These are phyloP conservation scores for Schlechtendalia chinensis DNA, from an alignment of 1,140 invertebrate genomes.

Conservation along the genomic window DNA sequence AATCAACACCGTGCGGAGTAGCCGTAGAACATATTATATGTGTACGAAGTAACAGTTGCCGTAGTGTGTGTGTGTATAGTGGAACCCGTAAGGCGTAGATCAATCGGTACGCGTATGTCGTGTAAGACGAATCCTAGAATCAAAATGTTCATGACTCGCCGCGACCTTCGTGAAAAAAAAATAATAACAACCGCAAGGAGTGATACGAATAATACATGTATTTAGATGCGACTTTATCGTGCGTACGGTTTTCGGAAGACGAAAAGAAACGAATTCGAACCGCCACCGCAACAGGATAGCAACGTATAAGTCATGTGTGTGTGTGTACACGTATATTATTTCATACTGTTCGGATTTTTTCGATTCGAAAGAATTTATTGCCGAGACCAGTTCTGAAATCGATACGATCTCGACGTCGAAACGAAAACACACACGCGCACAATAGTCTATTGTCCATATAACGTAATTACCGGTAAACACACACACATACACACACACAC, in stretches of 20 bases:
- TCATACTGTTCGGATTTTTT: neutral
- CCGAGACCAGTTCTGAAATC: slow-evolving; percentile 25
- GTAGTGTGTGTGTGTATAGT: neutral
- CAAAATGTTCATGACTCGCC: neutral
- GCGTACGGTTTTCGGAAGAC: neutral
- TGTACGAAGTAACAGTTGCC: neutral
- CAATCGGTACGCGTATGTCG: neutral
- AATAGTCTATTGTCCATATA: neutral
- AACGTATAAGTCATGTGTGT: neutral
- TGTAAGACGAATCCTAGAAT: neutral
- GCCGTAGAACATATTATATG: neutral
- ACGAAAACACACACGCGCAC: neutral
- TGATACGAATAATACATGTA: neutral
- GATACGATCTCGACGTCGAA: neutral
- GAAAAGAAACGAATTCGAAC: neutral
- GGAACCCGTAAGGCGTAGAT: neutral
- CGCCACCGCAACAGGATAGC: neutral
- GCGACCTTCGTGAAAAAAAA: neutral
- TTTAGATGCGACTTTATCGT: too few relatives aligned
- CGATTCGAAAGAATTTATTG: neutral
- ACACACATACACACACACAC: neutral
- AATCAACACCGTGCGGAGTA: neutral
- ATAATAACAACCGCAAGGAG: neutral
- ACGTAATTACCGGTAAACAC: slow-evolving; percentile 6
- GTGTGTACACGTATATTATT: too few relatives aligned